Conservation (phyloP, 2,888 invertebrate genomes). For the Rhagonycha lutea region DNA sequence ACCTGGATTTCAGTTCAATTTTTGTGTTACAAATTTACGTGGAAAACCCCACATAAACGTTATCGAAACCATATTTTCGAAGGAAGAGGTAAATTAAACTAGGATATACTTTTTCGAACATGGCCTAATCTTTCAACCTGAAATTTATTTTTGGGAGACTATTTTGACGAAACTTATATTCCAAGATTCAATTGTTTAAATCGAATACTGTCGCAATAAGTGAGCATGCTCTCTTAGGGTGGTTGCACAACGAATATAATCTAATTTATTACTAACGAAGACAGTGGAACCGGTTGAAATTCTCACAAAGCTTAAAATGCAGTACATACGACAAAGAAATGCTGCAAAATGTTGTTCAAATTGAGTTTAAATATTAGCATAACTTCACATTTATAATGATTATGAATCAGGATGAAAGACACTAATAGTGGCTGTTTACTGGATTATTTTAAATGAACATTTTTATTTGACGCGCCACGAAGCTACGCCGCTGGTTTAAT, state of each 20-base stretch:
- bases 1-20: not conserved
- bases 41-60: not conserved
- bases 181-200: not conserved
- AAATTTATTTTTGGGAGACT: not conserved
- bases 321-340: not conserved
- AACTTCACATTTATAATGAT: not conserved
- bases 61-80: not conserved
- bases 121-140: not conserved
- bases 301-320: not conserved
- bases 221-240: not conserved
- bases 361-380: not conserved
- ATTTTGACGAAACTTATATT: not conserved
- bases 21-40: not conserved
- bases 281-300: not conserved
- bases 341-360: not conserved
- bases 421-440: too few species aligned
- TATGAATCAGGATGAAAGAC: too few species aligned
- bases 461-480: not conserved
- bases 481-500: conserved; percentile 4
- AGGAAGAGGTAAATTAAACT: not conserved
- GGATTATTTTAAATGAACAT: too few species aligned
- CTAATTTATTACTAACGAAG: not conserved
- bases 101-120: too few species aligned
- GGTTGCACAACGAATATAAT: not conserved
- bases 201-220: not conserved